Percentiles rank a stretch among this genome's conserved stretches.
Evolutionary conservation across 2,113 vertebrate genomes (phyloP).

Genomic region (human): GRCh38 chr7:153995501-153996000

Average conservation of each 20-base stretch:
- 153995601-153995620: not conserved
- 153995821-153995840: not conserved
- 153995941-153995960: fast-evolving
- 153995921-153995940: fast-evolving
- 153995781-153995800: not conserved
- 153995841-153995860: not conserved
- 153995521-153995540: too few species aligned
- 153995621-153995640: fast-evolving
- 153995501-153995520: too few species aligned
- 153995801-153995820: too few species aligned
- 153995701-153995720: too few species aligned
- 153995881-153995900: fast-evolving
- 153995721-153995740: fast-evolving
- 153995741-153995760: not conserved
- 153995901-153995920: fast-evolving
- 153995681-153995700: too few species aligned
- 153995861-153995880: too few species aligned
- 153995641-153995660: fast-evolving
- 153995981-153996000: not conserved
- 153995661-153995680: not conserved
- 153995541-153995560: too few species aligned
- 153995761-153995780: not conserved
- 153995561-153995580: too few species aligned
- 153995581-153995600: too few species aligned
- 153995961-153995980: too few species aligned